These are phyloP conservation scores for Drosophila macrospina DNA, from an alignment of 2,888 invertebrate species.

Conservation along the genomic window DNA sequence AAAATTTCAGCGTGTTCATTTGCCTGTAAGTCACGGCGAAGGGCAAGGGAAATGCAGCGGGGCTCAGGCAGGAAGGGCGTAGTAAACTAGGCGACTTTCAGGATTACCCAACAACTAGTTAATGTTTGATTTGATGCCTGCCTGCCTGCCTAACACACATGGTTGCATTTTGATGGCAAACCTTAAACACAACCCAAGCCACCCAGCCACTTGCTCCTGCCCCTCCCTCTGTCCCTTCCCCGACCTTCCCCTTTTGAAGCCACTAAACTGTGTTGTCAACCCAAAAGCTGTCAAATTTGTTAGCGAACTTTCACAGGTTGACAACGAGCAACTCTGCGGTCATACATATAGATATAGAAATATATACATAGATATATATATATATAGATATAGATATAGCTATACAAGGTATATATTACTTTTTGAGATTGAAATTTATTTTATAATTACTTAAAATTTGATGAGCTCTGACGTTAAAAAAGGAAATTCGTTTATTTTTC, in stretches of 20 bases:
- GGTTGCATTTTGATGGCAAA: slow-evolving; percentile 55
- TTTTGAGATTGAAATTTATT: slow-evolving; percentile 14
- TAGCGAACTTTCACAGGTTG: slow-evolving; percentile 31
- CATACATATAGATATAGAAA: slow-evolving; percentile 14
- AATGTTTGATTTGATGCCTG: slow-evolving; percentile 72
- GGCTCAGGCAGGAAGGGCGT: slow-evolving; percentile 12
- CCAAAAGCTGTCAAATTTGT: slow-evolving; percentile 47
- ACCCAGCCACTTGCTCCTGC: not conserved
- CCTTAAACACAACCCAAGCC: slow-evolving; percentile 3
- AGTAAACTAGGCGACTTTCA: slow-evolving; percentile 45
- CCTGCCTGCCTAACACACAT: slow-evolving; percentile 56
- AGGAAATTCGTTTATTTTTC: not conserved
- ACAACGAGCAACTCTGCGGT: slow-evolving; percentile 26
- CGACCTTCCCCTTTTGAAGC: not conserved
- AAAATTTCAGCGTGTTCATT: slow-evolving; percentile 80
- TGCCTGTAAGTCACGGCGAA: slow-evolving; percentile 57
- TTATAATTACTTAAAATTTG: slow-evolving; percentile 22
- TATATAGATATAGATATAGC: too few relatives aligned
- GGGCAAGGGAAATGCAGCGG: not conserved
- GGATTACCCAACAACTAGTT: slow-evolving; percentile 74
- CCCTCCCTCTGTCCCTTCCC: too few relatives aligned
- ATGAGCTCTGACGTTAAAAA: not conserved
- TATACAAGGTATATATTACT: slow-evolving; percentile 9
- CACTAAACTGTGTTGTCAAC: slow-evolving; percentile 40
- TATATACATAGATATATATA: too few relatives aligned